Evolutionary conservation across 2,113 vertebrate species (phyloP).

Genomic region (Apus apus): DNA sequence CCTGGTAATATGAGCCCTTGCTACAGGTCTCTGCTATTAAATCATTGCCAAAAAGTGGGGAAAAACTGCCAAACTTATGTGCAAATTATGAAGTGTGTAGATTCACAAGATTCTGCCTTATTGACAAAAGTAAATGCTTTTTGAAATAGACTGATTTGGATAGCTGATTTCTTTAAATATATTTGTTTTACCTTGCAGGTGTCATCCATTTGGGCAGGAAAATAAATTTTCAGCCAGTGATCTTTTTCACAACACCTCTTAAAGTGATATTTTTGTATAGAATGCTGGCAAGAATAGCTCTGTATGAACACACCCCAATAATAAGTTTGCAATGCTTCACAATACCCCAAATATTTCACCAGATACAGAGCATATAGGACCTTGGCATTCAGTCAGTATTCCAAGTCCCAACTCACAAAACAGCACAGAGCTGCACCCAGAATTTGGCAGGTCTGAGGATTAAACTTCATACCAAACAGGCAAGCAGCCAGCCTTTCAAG

Average conservation of each 20-base stretch:
- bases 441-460: not conserved
- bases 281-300: not conserved
- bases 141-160: conserved; percentile 49
- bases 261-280: conserved; percentile 28
- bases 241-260: conserved; percentile 49
- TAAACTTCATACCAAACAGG: not conserved
- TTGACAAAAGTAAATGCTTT: conserved; percentile 43
- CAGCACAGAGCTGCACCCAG: not conserved
- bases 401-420: not conserved
- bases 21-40: conserved; percentile 34
- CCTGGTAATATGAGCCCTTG: conserved; percentile 38
- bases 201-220: conserved; percentile 57
- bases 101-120: conserved; percentile 54
- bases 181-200: conserved; percentile 41
- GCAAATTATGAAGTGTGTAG: conserved; percentile 64
- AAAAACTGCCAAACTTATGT: conserved; percentile 35
- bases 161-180: conserved; percentile 18
- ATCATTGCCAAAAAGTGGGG: conserved; percentile 31
- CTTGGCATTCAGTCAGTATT: conserved; percentile 17
- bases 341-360: conserved; percentile 39
- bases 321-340: conserved; percentile 16
- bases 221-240: conserved; percentile 62
- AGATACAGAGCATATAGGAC: not conserved
- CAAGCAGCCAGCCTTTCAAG: conserved; percentile 19
- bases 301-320: not conserved